Evolutionary conservation across 2,113 vertebrate genomes (phyloP).

Genomic region (Lathamus discolor): DNA sequence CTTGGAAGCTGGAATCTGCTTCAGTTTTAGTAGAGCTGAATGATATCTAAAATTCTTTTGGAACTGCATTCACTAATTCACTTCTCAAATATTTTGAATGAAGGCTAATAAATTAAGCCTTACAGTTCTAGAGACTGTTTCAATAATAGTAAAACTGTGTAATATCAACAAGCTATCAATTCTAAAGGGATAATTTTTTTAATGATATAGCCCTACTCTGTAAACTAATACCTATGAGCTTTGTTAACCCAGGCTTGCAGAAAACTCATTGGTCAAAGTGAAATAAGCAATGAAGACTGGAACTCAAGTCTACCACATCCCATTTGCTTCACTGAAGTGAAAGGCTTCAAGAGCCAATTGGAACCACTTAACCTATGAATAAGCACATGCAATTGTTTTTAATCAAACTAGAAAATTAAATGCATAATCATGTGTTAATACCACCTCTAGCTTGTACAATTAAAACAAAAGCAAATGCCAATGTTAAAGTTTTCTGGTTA

Average conservation of each 20-base stretch:
- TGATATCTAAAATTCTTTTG: neutral
- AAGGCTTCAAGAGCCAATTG: constrained; percentile 3
- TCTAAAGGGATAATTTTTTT: neutral
- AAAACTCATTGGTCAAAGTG: neutral
- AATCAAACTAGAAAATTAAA: constrained; percentile 30
- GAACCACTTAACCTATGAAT: neutral
- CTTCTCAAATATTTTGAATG: constrained; percentile 16
- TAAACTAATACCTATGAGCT: neutral
- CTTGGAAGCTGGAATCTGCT: constrained; percentile 10
- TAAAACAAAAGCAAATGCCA: neutral
- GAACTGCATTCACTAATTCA: neutral
- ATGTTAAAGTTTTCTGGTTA: neutral
- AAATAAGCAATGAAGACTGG: neutral
- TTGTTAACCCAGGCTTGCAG: neutral
- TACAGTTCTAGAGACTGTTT: neutral
- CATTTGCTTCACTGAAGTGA: constrained; percentile 4
- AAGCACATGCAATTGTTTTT: neutral
- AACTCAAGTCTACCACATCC: neutral
- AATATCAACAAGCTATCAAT: neutral
- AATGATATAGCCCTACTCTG: neutral
- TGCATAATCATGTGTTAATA: neutral
- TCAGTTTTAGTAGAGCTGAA: neutral
- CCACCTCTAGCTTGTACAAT: neutral
- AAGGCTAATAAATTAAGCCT: neutral
- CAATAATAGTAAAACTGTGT: neutral